phyloP scores from a whole-genome alignment of 2,797 vertebrate species.

The Schizothorax lantsangensis region DNA sequence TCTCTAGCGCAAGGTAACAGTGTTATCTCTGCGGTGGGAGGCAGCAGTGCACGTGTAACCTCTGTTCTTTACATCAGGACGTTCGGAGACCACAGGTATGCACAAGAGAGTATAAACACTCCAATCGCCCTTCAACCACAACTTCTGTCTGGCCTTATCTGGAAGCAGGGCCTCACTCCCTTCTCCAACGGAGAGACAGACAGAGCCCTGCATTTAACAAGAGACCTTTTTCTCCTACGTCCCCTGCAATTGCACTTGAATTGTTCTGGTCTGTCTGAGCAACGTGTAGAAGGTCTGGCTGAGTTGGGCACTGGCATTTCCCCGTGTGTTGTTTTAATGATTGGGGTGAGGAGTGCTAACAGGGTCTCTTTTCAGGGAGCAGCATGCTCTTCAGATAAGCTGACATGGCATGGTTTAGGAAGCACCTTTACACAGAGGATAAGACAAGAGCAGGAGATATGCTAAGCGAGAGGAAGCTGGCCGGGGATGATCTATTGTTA shows the following conservation, averaged over 20 bases:
- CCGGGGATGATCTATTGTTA: slow-evolving; percentile 58
- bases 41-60: not conserved
- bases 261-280: slow-evolving; percentile 37
- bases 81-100: slow-evolving; percentile 22
- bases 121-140: slow-evolving; percentile 41
- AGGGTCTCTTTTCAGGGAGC: slow-evolving; percentile 54
- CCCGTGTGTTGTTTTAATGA: slow-evolving; percentile 68
- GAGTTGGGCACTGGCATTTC: slow-evolving; percentile 64
- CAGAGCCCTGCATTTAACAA: slow-evolving; percentile 44
- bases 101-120: slow-evolving; percentile 34
- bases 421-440: slow-evolving; percentile 57
- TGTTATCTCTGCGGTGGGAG: slow-evolving; percentile 21
- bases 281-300: slow-evolving; percentile 5
- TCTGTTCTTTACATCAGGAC: slow-evolving; percentile 32
- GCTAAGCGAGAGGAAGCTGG: slow-evolving; percentile 48
- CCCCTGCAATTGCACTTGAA: slow-evolving; percentile 41
- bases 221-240: slow-evolving; percentile 42
- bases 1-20: not conserved
- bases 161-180: slow-evolving; percentile 14
- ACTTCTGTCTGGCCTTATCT: slow-evolving; percentile 43
- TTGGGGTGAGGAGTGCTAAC: slow-evolving; percentile 61
- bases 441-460: slow-evolving; percentile 56
- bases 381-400: slow-evolving; percentile 65
- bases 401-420: slow-evolving; percentile 60
- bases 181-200: slow-evolving; percentile 27